phyloP scores from a whole-genome alignment of 1,140 invertebrate species.

The Druon quercuslanigerum region DNA sequence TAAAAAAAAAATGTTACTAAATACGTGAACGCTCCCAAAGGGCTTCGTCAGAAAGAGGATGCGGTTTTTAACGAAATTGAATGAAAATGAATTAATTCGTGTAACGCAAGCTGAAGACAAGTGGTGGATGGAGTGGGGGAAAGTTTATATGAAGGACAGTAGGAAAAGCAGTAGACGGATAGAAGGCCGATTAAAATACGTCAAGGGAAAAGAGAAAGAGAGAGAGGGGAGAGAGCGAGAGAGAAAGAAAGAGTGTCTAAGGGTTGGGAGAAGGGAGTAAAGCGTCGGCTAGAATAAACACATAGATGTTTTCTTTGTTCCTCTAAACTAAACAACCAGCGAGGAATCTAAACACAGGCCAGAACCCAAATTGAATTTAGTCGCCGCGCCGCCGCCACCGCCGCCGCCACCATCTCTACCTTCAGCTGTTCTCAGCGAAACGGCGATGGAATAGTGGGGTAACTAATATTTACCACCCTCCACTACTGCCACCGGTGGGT shows the following conservation, averaged over 20 bases:
- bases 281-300: conserved; percentile 79
- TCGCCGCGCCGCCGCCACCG: conserved; percentile 68
- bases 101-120: conserved; percentile 24
- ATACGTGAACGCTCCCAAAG: too few species aligned
- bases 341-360: conserved; percentile 79
- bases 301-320: conserved; percentile 80
- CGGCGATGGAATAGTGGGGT: conserved; percentile 49
- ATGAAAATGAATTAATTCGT: conserved; percentile 46
- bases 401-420: conserved; percentile 68
- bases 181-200: conserved; percentile 41
- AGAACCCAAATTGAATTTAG: conserved; percentile 79
- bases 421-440: conserved; percentile 68
- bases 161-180: conserved; percentile 40
- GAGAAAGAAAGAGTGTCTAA: conserved; percentile 36
- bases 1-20: too few species aligned
- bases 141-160: conserved; percentile 35
- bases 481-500: conserved; percentile 56
- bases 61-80: conserved; percentile 42
- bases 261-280: conserved; percentile 56
- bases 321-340: conserved; percentile 79
- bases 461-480: conserved; percentile 67
- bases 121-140: conserved; percentile 50
- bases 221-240: conserved; percentile 45
- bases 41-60: neutral
- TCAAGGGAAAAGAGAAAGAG: conserved; percentile 39